Evolutionary conservation across 2,888 invertebrate species (phyloP), one percentile per base, ranked within the genome.

Genomic region (Drosophila meridiana): DNA sequence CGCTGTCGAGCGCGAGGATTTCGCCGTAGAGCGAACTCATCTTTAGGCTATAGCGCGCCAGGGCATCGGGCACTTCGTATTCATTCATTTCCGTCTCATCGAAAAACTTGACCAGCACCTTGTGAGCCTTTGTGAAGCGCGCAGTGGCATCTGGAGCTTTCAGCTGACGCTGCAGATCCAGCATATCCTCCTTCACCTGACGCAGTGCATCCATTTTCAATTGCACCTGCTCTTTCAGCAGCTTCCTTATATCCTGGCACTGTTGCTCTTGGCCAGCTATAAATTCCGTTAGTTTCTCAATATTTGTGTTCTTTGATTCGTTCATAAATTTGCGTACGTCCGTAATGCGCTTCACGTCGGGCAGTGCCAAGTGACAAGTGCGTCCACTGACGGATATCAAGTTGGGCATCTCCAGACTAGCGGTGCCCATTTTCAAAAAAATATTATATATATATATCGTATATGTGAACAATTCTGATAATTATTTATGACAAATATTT

Each of bases 31-130:
- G 50, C 1, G 65, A 11, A 14, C 64, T 69, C 71, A 84, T 78
- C 60, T 80, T 82, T 0, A 70, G 9, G n/a, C 69, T 72, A 13
- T 53, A 83, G 2, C 30, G 59, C 13, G 57, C 58, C 45, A 84
- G 28, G 1, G 83, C 80, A 43, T 64, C 40, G 0, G 69, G 52
- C 4, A 76, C 45, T 2, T 75, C 58, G 1, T 52, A 67, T 40
- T 80, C 73, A 30, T 52, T 59, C 1, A 28, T 45, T 8, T 87
- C 73, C 0, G 64, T 48, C 20, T 83, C 84, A 32, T 87, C 84
- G 28, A 45, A 26, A 32, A 83, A 80, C 32, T 71, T 64, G 2
- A 84, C 55, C 9, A 45, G 14, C 0, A 83, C 34, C n/a, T 57
- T 76, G 1, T 11, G 8, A 0, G 36, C 47, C 0, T 8, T 55